phyloP scores from a whole-genome alignment of 2,888 invertebrate species.

The Cyclophora punctaria region DNA sequence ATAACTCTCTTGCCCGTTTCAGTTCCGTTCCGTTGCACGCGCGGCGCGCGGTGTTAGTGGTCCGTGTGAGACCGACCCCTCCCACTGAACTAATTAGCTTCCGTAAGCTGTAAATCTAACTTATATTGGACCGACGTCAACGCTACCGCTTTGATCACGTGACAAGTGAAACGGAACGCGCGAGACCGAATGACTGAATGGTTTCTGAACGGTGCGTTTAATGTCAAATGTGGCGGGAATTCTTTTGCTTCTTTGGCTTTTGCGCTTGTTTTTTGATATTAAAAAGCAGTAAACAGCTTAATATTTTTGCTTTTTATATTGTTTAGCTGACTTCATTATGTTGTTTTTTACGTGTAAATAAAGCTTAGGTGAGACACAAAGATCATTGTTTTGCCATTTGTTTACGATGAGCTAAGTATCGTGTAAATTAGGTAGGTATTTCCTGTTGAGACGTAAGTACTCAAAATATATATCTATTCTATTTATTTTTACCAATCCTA shows the following conservation, averaged over 20 bases:
- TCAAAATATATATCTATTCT: no score
- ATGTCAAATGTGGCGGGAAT: conserved; percentile 59
- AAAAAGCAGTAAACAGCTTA: background rate
- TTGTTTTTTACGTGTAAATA: no score
- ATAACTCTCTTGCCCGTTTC: conserved; percentile 31
- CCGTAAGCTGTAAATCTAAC: conserved; percentile 68
- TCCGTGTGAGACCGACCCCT: conserved; percentile 37
- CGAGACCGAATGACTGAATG: conserved; percentile 40
- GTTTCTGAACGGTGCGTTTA: conserved; percentile 61
- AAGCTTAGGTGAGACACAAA: no score
- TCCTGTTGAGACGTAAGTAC: no score
- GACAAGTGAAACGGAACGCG: conserved; percentile 57
- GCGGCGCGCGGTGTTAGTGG: conserved; percentile 39
- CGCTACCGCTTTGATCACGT: conserved; percentile 62
- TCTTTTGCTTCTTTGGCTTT: conserved; percentile 30
- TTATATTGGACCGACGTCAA: conserved; percentile 51
- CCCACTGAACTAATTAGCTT: conserved; percentile 64
- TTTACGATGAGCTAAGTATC: no score
- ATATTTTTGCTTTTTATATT: no score
- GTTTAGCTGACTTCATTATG: no score
- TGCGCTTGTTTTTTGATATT: conserved; percentile 8
- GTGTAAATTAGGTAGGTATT: no score
- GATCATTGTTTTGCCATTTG: no score
- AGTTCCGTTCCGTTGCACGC: conserved; percentile 47
- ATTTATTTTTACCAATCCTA: no score